Base-by-base conservation (phyloP, 2,113 vertebrate genomes). In the Urocynchramus pylzowi region DNA sequence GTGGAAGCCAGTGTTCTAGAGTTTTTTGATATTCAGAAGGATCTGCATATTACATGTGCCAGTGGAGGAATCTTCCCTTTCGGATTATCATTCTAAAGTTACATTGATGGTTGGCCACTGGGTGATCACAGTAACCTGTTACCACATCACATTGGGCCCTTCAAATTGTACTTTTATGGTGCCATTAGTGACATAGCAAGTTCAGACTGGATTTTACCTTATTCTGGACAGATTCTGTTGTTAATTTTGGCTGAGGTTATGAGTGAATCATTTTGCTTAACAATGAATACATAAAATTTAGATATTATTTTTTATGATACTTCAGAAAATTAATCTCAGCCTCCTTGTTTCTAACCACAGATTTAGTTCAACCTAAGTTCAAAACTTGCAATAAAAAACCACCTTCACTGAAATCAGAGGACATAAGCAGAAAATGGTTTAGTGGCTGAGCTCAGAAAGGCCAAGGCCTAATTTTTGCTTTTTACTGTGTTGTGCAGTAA, bases 1-100 rank as follows among this genome's bases (percentile, higher is more conserved):
- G 3, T 42, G 21, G 26, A 18, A 82, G 4, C 5, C 0, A 0
- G 2, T 56, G 30, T 28, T 82, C 37, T 22, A 26, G 13, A 78
- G 14, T 8, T 91, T 69, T 82, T 70, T 4, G 11, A 1, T 35
- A 33, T 56, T 27, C 20, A 77, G 44, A 84, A 69, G 18, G 28
- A 81, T 50, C 13, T 60, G 5, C 1, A 13, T 12, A 26, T 47
- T 68, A 17, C 12, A 7, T 11, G 1, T 22, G 11, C 16, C 16
- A 7, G 0, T 33, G 16, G 30, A 83, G 21, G 16, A 81, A 41
- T 49, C 16, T 50, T 67, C 63, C 10, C 4, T 31, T 84, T 78
- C 13, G 8, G 16, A 39, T 74, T 61, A 28, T 30, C 14, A 30
- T 42, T 74, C 19, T 84, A 45, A 65, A 87, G 19, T 35, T 65